Evolutionary conservation across 2,797 vertebrate species (phyloP).

Genomic region (Sebastolobus alascanus): DNA sequence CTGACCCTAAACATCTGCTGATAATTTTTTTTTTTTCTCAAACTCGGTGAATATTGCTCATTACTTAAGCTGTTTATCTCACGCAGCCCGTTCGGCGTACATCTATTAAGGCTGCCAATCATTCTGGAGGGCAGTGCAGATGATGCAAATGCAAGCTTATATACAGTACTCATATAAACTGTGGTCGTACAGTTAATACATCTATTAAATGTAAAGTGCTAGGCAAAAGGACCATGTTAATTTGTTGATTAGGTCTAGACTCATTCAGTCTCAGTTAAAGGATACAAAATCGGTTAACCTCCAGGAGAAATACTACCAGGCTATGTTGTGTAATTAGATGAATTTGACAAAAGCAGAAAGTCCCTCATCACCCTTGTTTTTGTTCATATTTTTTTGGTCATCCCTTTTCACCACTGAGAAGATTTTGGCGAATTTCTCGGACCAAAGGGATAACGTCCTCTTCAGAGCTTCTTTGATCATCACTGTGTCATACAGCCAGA

Average conservation of each 20-base stretch:
- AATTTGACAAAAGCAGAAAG: slow-evolving; percentile 65
- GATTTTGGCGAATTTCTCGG: slow-evolving; percentile 39
- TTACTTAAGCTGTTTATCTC: slow-evolving; percentile 63
- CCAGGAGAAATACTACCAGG: slow-evolving; percentile 58
- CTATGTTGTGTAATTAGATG: slow-evolving; percentile 55
- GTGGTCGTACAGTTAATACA: slow-evolving; percentile 70
- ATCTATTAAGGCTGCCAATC: slow-evolving; percentile 56
- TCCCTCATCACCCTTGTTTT: slow-evolving; percentile 54
- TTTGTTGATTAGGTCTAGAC: slow-evolving; percentile 60
- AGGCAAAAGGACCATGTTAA: slow-evolving; percentile 70
- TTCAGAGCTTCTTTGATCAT: slow-evolving; percentile 47
- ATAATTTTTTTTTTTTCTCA: slow-evolving; percentile 18
- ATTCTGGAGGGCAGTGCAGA: slow-evolving; percentile 75
- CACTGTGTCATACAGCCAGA: slow-evolving; percentile 92
- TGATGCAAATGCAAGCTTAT: slow-evolving; percentile 75
- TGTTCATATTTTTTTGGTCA: slow-evolving; percentile 27
- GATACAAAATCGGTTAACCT: slow-evolving; percentile 61
- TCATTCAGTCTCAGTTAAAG: slow-evolving; percentile 65
- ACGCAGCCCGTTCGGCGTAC: slow-evolving; percentile 22
- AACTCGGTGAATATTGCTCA: slow-evolving; percentile 41
- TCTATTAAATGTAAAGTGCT: slow-evolving; percentile 84
- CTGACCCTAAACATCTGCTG: slow-evolving; percentile 9
- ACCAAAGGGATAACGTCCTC: slow-evolving; percentile 36
- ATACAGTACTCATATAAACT: slow-evolving; percentile 70
- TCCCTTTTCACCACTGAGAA: slow-evolving; percentile 33